Evolutionary conservation across 1,140 invertebrate genomes (phyloP).

Genomic region (Chironomus tepperi): DNA sequence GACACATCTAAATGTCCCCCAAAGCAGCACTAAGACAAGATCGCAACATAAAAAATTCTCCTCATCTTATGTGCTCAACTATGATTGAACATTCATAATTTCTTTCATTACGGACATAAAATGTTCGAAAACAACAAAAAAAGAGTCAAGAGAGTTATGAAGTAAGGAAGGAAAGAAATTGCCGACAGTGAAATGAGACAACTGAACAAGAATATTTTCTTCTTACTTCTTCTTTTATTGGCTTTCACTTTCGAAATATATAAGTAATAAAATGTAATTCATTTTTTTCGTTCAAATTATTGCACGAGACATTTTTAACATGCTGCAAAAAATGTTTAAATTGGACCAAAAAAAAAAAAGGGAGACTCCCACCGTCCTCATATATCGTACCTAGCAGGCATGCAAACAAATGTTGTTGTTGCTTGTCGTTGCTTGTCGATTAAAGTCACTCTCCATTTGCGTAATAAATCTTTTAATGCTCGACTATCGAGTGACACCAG

Average conservation of each 20-base stretch:
- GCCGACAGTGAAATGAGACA: not conserved
- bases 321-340: not conserved
- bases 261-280: not conserved
- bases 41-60: too few species aligned
- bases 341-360: not conserved
- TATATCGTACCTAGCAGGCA: not conserved
- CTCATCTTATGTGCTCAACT: too few species aligned
- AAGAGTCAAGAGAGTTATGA: too few species aligned
- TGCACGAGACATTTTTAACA: not conserved
- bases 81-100: too few species aligned
- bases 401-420: not conserved
- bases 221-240: not conserved
- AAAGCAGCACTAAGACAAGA: too few species aligned
- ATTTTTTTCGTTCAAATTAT: not conserved
- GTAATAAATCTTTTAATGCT: not conserved
- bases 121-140: too few species aligned
- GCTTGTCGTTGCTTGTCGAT: not conserved
- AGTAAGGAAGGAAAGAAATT: not conserved
- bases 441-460: slow-evolving; percentile 1
- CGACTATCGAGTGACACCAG: not conserved
- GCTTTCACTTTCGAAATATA: not conserved
- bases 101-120: too few species aligned
- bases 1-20: too few species aligned
- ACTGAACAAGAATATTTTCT: not conserved
- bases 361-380: not conserved